phyloP scores from a whole-genome alignment of 2,888 invertebrate genomes.

The Rotaria magnacalcarata region DNA sequence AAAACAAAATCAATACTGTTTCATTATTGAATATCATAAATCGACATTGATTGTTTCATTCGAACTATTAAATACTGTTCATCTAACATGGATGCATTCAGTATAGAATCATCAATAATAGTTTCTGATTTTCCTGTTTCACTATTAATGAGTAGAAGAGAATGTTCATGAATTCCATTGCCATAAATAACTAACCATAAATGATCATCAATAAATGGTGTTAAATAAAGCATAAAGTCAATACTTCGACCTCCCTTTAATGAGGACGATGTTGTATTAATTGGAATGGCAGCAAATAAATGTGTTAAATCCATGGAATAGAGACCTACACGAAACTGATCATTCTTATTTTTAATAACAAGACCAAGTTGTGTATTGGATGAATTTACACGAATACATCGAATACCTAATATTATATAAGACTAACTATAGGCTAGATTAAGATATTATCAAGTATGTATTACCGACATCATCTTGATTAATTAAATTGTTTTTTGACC shows the following conservation, averaged over 20 bases:
- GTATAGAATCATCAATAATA: not conserved
- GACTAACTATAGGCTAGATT: too few relatives aligned
- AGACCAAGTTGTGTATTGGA: not conserved
- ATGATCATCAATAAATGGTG: not conserved
- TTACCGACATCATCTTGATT: not conserved
- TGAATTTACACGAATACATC: not conserved
- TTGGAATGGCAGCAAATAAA: not conserved
- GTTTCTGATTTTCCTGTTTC: not conserved
- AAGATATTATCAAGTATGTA: not conserved
- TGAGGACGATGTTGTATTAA: not conserved
- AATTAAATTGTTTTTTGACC: not conserved
- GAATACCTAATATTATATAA: not conserved
- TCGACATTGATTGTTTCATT: not conserved
- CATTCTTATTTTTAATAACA: not conserved
- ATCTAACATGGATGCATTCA: not conserved
- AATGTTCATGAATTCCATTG: not conserved
- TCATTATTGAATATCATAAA: constrained; percentile 2
- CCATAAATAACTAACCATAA: not conserved
- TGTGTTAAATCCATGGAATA: not conserved
- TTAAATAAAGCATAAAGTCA: constrained; percentile 3
- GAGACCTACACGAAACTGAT: not conserved
- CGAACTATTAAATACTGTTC: not conserved
- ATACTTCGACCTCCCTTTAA: not conserved
- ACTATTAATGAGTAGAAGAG: not conserved
- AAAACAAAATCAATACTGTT: not conserved